Evolutionary conservation across 2,888 invertebrate species (phyloP).

Genomic region (Hemithea aestivaria): DNA sequence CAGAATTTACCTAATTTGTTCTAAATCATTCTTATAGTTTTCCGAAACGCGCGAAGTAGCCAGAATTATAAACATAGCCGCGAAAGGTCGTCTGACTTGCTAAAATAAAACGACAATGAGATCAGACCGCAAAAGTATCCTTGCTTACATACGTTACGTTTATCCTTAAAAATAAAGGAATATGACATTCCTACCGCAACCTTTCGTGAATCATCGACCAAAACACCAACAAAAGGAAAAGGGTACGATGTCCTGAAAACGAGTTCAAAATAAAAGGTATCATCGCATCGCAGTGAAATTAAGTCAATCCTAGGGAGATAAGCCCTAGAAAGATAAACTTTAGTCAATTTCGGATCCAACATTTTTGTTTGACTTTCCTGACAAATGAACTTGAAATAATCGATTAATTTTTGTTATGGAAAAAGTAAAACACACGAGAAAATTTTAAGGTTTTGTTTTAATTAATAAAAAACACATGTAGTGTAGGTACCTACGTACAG

Average conservation of each 20-base stretch:
- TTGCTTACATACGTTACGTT: slow-evolving; percentile 17
- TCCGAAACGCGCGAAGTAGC: slow-evolving; percentile 31
- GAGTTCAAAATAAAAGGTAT: slow-evolving; percentile 7
- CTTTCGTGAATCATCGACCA: slow-evolving; percentile 22
- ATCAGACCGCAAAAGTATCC: slow-evolving; percentile 26
- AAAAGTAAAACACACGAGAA: too few species aligned
- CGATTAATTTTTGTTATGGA: too few species aligned
- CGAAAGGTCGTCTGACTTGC: slow-evolving; percentile 12
- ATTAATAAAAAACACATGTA: too few species aligned
- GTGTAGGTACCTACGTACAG: too few species aligned
- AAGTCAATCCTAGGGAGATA: too few species aligned
- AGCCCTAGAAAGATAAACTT: slow-evolving; percentile 3
- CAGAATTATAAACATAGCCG: slow-evolving; percentile 25
- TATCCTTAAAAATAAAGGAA: slow-evolving; percentile 28
- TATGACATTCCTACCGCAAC: slow-evolving; percentile 18
- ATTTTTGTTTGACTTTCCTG: too few species aligned
- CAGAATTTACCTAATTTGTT: slow-evolving; percentile 26
- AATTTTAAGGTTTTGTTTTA: too few species aligned
- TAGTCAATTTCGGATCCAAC: too few species aligned
- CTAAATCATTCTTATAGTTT: slow-evolving; percentile 31
- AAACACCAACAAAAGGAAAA: slow-evolving; percentile 13
- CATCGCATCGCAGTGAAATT: too few species aligned
- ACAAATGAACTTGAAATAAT: too few species aligned
- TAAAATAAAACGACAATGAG: slow-evolving; percentile 36
- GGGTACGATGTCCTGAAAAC: slow-evolving; percentile 7